Evolutionary conservation across 2,113 vertebrate genomes (phyloP), one percentile per base, ranked within the genome.

Genomic region (Hippopotamus amphibius): DNA sequence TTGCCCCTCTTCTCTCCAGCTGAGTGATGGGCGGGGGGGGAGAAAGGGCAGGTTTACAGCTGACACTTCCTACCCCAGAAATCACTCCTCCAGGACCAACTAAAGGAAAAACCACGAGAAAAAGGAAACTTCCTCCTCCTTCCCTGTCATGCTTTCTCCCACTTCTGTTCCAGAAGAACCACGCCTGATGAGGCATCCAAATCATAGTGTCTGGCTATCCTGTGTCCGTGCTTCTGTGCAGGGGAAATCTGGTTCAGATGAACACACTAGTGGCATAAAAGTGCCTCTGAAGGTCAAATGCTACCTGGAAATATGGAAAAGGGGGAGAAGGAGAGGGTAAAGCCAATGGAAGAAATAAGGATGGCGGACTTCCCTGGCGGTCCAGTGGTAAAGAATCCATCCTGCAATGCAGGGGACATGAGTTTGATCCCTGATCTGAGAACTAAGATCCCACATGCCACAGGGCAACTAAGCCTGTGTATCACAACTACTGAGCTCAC

Each of bases 241-340:
- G 55, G 80, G 61, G 33, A 88, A 86, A 16, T 76, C 17, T 41
- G 61, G 72, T 59, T 89, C 55, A 81, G 46, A 77, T 16, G 66
- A 41, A 48, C 24, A 7, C 0, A 0, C 3, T 0, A 4, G 41
- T 21, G 50, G n/a, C 17, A 24, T 0, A 4, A 24, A 22, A 1
- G 0, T 17, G 28, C 26, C 43, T 61, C 22, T 21, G 10, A 46
- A 79, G 43, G 19, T 24, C 26, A 80, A 3, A 13, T 5, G 11
- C 26, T 82, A 7, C 66, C 57, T 95, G 61, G 41, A 46, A 43
- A 93, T 11, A 33, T 4, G 14, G 33, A 8, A 0, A 43, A 84
- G 9, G 17, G 13, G 26, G 11, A 37, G 55, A 41, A 46, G 66
- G 72, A 43, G 37, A 19, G 57, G 59, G n/a, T 26, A 28, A 71